Evolutionary conservation across 2,888 invertebrate species (phyloP), one percentile per base, ranked within the genome.

Genomic region (Dynastes hyllus): DNA sequence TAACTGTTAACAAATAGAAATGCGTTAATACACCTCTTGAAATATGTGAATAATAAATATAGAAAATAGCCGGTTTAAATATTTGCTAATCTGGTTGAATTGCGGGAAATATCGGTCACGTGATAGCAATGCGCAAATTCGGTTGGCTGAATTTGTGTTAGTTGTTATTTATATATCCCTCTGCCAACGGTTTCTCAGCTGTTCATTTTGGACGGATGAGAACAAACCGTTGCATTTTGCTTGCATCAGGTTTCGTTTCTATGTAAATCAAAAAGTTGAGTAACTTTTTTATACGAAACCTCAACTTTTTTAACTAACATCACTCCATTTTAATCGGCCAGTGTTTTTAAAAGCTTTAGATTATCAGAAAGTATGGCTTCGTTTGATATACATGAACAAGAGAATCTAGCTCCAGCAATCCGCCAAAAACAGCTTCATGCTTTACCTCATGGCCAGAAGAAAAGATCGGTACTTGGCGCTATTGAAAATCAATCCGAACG

Each of bases 351-450:
- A n/a, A 40, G 51, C 29, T 69, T 58, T 69, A 45, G 9, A 71
- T 29, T 16, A 50, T 6, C 45, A 11, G 63, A 78, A 75, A 58
- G 16, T 89, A 95, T 95, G 95, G 94, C 94, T 89, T 91, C 92
- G 84, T 93, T 95, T 89, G 92, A 93, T 89, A 93, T 95, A 86
- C 93, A 93, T 89, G 93, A 95, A 89, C 93, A 94, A 88, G 95
- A 95, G 90, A 95, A 95, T 89, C 90, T 90, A 80, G 90, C 92
- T 84, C 87, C 90, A 5, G 84, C 86, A 80, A 76, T 85, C 71
- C 84, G 85, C 78, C 85, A 85, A 83, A 88, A 87, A 82, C 86
- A 90, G 83, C 90, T 90, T 81, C 88, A 90, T 75, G 89, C 90
- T 83, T 92, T 92, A 87, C 92, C 92, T 81, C 90, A 89, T 85